A percentile compares a stretch with the other conserved stretches of the same genome.
Evolutionary conservation across 2,797 vertebrate genomes (phyloP).

Genomic region (Falco berigora): DNA sequence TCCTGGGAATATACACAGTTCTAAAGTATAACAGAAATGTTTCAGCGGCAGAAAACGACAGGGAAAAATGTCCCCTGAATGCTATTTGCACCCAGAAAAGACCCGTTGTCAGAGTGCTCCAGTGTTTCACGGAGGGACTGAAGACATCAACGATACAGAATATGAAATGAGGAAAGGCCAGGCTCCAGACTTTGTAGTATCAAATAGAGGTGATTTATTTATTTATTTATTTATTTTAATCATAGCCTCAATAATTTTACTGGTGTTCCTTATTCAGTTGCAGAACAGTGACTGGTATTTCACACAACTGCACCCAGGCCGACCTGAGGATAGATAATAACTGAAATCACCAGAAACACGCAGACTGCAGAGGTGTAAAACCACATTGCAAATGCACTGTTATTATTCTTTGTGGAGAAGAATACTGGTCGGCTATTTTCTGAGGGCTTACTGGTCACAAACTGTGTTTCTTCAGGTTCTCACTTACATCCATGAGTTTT

Average conservation of each 20-base stretch:
- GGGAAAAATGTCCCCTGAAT: not conserved
- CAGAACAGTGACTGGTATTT: not conserved
- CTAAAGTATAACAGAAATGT: constrained; percentile 18
- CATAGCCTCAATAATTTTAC: not conserved
- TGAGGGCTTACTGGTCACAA: not conserved
- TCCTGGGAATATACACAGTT: not conserved
- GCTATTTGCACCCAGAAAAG: constrained; percentile 2
- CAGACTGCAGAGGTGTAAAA: not conserved
- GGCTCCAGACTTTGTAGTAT: not conserved
- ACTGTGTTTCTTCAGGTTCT: not conserved
- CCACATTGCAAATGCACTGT: accelerated
- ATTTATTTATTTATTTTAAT: not conserved
- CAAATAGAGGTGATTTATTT: not conserved
- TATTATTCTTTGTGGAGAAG: not conserved
- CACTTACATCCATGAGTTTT: accelerated
- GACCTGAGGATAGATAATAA: not conserved
- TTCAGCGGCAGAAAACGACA: not conserved
- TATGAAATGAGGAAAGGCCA: not conserved
- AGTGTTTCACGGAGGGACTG: not conserved
- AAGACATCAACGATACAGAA: not conserved
- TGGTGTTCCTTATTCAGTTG: not conserved
- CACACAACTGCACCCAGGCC: not conserved
- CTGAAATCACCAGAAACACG: not conserved
- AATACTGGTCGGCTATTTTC: not conserved
- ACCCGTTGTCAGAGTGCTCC: not conserved